Evolutionary conservation across 2,888 invertebrate genomes (phyloP).

Genomic region (Sesia bembeciformis): DNA sequence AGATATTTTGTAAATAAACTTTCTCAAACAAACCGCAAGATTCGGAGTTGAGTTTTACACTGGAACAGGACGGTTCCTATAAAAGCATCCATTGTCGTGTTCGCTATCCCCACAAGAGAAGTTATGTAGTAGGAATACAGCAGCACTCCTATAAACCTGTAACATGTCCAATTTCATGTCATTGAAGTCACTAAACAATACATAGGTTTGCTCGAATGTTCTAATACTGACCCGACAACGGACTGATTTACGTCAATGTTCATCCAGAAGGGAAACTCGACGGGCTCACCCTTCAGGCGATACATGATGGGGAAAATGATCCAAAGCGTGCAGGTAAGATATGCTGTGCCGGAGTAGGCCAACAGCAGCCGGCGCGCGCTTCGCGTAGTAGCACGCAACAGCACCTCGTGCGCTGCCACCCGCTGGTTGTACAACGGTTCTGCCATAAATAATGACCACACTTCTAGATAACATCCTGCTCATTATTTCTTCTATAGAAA

Average conservation of each 20-base stretch:
- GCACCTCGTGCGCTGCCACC: not conserved
- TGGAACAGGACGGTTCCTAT: constrained; percentile 51
- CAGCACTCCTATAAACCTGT: constrained; percentile 39
- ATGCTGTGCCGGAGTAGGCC: constrained; percentile 28
- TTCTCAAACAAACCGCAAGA: constrained; percentile 31
- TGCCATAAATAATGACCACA: not conserved
- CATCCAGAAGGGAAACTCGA: constrained; percentile 32
- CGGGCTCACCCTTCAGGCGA: constrained; percentile 20
- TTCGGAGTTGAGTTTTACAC: constrained; percentile 46
- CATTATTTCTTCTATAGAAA: no score
- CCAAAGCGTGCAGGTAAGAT: constrained; percentile 49
- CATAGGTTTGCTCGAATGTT: not conserved
- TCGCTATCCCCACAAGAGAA: constrained; percentile 58
- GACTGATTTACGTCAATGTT: constrained; percentile 15
- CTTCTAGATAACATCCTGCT: no score
- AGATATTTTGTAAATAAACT: not conserved
- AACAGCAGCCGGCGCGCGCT: constrained; percentile 11
- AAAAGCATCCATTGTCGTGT: constrained; percentile 65
- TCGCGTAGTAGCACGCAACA: constrained; percentile 9
- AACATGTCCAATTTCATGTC: not conserved
- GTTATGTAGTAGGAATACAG: constrained; percentile 55
- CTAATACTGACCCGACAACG: constrained; percentile 11
- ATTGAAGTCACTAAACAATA: no score
- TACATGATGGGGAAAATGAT: constrained; percentile 30
- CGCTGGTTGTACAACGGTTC: not conserved